These are phyloP conservation scores for Lagria hirta DNA, from an alignment of 2,888 invertebrate genomes.

Conservation along the genomic window DNA sequence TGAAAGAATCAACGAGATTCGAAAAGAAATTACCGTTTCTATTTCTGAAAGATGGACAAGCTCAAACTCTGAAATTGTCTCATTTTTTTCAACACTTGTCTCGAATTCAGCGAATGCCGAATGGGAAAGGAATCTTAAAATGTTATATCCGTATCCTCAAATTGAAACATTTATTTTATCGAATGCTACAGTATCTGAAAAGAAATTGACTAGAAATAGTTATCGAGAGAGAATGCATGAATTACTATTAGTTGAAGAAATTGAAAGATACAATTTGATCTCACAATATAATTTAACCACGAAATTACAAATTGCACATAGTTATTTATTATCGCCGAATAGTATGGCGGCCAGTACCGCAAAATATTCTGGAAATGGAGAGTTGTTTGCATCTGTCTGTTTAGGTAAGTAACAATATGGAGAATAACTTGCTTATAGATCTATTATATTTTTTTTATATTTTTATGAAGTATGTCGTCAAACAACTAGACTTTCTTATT, in stretches of 20 bases:
- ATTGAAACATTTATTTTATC: slow-evolving; percentile 67
- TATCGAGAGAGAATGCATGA: slow-evolving; percentile 76
- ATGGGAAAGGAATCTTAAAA: slow-evolving; percentile 59
- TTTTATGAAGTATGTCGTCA: too few species aligned
- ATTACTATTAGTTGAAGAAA: slow-evolving; percentile 74
- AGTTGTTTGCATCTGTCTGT: slow-evolving; percentile 73
- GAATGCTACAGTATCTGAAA: slow-evolving; percentile 66
- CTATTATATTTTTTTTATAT: too few species aligned
- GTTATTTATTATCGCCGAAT: slow-evolving; percentile 69
- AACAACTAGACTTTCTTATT: too few species aligned
- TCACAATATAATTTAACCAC: slow-evolving; percentile 71
- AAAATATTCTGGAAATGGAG: slow-evolving; percentile 74
- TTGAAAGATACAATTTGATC: slow-evolving; percentile 67
- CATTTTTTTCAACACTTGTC: slow-evolving; percentile 42
- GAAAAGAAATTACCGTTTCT: slow-evolving; percentile 63
- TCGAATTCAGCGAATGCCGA: slow-evolving; percentile 47
- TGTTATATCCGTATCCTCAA: slow-evolving; percentile 67
- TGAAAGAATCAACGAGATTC: slow-evolving; percentile 65
- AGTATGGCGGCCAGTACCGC: slow-evolving; percentile 70
- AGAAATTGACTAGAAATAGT: slow-evolving; percentile 65
- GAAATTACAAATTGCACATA: slow-evolving; percentile 63
- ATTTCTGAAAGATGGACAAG: slow-evolving; percentile 62
- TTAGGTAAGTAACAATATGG: too few species aligned
- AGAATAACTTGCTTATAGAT: too few species aligned
- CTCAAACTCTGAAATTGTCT: slow-evolving; percentile 54